Evolutionary conservation across 2,888 invertebrate genomes (phyloP).

Genomic region (Agrotis clavis): DNA sequence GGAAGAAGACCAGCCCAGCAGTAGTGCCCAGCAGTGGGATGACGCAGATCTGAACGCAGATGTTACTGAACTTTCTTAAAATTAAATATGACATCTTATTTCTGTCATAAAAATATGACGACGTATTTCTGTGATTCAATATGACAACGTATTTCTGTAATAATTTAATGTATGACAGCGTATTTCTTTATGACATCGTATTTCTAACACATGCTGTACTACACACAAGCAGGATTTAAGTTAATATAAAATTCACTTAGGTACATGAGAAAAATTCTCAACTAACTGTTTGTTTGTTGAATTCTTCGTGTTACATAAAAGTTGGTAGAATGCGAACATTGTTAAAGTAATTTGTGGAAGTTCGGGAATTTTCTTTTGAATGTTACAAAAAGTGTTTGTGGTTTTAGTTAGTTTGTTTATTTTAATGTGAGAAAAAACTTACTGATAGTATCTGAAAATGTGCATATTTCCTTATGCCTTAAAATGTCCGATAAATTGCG

Average conservation of each 20-base stretch:
- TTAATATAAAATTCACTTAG: slow-evolving; percentile 56
- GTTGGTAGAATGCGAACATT: slow-evolving; percentile 42
- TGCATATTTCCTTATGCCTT: too few species aligned
- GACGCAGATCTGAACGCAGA: too few species aligned
- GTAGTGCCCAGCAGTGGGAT: too few species aligned
- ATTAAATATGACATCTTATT: too few species aligned
- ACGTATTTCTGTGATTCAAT: too few species aligned
- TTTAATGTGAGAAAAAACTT: slow-evolving; percentile 24
- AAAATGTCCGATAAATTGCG: too few species aligned
- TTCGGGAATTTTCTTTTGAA: slow-evolving; percentile 36
- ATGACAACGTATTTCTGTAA: neutral
- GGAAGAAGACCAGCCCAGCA: too few species aligned
- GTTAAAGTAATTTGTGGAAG: slow-evolving; percentile 42
- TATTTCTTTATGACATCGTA: neutral
- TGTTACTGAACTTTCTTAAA: too few species aligned
- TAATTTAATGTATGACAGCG: neutral
- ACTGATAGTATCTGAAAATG: slow-evolving; percentile 3
- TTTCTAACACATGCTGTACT: slow-evolving; percentile 3
- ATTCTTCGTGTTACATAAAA: slow-evolving; percentile 40
- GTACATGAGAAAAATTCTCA: slow-evolving; percentile 61
- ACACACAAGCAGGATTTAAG: slow-evolving; percentile 56
- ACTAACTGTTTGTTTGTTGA: slow-evolving; percentile 51
- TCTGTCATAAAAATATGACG: too few species aligned
- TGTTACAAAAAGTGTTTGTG: slow-evolving; percentile 1
- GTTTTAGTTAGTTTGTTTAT: slow-evolving; percentile 4